Evolutionary conservation across 2,797 vertebrate species (phyloP).

Genomic region (Lerista edwardsae): DNA sequence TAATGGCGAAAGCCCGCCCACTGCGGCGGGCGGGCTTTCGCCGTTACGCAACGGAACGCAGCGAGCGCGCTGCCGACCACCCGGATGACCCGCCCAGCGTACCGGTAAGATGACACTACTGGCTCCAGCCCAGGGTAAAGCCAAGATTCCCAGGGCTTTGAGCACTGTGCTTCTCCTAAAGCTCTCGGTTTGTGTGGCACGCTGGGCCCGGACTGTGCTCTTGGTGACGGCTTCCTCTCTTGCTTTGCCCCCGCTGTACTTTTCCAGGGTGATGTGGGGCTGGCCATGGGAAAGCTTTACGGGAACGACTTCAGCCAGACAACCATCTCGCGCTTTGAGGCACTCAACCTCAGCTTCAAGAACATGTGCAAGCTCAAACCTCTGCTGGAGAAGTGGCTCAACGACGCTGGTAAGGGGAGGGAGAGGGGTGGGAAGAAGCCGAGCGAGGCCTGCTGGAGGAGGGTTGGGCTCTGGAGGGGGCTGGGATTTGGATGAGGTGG

Average conservation of each 20-base stretch:
- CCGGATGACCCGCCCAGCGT: no score
- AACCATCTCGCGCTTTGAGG: slow-evolving; percentile 94
- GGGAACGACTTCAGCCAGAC: slow-evolving; percentile 96
- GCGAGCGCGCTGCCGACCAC: no score
- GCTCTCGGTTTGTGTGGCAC: background rate
- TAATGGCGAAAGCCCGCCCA: no score
- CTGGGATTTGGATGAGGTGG: no score
- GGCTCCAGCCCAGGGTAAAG: no score
- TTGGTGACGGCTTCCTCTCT: background rate
- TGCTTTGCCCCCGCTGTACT: background rate
- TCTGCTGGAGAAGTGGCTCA: slow-evolving; percentile 94
- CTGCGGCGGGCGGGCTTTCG: no score
- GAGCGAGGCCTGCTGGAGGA: background rate
- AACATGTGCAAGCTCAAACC: slow-evolving; percentile 98
- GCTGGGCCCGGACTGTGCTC: background rate
- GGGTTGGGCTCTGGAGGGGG: background rate
- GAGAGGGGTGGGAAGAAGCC: background rate
- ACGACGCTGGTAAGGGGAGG: slow-evolving; percentile 85
- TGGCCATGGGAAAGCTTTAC: slow-evolving; percentile 95
- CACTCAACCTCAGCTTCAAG: slow-evolving; percentile 95
- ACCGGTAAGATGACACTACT: no score
- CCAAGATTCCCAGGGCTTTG: background rate
- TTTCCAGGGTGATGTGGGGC: slow-evolving; percentile 88
- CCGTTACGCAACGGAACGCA: no score
- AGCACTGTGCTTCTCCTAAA: background rate